Conservation (phyloP, 2,113 vertebrate genomes). For the Leucopternis melanops region DNA sequence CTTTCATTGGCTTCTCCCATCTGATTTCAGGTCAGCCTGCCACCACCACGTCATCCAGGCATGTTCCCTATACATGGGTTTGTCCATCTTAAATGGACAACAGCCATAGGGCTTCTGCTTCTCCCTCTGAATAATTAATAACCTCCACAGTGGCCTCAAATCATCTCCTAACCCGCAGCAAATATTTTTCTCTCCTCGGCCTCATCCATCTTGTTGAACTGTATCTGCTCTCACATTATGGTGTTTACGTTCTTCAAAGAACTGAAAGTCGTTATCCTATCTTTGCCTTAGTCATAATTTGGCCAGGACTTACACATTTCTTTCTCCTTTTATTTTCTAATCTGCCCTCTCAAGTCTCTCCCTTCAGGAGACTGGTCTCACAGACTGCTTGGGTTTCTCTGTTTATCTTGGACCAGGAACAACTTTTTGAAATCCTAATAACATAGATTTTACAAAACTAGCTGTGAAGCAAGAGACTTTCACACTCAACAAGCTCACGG, state of each 20-base stretch:
- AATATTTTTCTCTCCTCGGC: not conserved
- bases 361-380: not conserved
- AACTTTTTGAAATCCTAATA: not conserved
- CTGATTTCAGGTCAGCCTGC: not conserved
- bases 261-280: not conserved
- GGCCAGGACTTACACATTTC: not conserved
- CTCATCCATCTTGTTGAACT: not conserved
- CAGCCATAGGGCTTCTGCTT: not conserved
- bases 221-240: not conserved
- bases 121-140: not conserved
- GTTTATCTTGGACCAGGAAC: conserved; percentile 36
- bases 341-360: conserved; percentile 31
- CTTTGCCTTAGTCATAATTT: conserved; percentile 37
- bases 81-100: not conserved
- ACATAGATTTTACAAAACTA: not conserved
- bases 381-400: conserved; percentile 21
- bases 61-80: not conserved
- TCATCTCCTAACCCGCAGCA: not conserved
- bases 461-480: conserved; percentile 44
- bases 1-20: not conserved
- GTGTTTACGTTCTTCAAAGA: conserved; percentile 40
- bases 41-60: fast-evolving
- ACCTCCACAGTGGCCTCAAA: not conserved
- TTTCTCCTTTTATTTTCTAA: conserved; percentile 30
- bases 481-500: not conserved